A percentile compares a stretch with the other conserved stretches of the same genome.
These are phyloP conservation scores for Ramphastos sulfuratus DNA, from an alignment of 2,113 vertebrate genomes.

Conservation along the genomic window DNA sequence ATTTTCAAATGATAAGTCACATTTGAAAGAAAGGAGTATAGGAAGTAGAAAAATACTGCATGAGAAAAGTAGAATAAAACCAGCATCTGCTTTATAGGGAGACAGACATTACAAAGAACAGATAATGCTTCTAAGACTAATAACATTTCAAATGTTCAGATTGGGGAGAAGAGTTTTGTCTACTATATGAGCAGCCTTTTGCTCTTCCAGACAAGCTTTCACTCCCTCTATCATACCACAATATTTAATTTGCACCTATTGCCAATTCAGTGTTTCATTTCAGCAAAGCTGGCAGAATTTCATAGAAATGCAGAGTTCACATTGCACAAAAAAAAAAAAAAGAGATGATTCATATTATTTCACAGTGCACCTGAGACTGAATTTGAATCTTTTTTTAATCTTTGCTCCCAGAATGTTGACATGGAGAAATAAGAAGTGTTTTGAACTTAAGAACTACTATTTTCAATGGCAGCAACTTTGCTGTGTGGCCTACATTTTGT, in stretches of 20 bases:
- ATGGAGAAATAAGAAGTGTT: background rate
- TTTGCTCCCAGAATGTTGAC: background rate
- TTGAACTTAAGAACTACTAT: background rate
- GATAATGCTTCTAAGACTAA: constrained; percentile 5
- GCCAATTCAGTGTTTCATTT: constrained; percentile 1
- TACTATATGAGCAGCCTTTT: background rate
- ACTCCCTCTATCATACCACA: background rate
- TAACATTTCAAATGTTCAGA: background rate
- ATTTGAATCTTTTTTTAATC: background rate
- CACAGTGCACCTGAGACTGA: background rate
- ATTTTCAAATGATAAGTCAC: constrained; percentile 32
- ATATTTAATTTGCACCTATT: constrained; percentile 26
- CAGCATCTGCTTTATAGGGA: background rate
- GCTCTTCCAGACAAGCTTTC: constrained; percentile 17
- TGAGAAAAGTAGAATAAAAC: constrained; percentile 28
- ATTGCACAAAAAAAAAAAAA: background rate
- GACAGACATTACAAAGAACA: background rate
- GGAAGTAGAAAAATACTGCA: constrained; percentile 11
- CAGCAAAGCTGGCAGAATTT: background rate
- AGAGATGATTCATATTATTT: background rate
- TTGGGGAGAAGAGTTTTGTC: background rate
- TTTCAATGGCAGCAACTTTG: background rate
- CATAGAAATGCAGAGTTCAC: background rate
- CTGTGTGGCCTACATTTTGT: background rate
- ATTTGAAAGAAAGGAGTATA: background rate